A percentile compares a stretch with the other conserved stretches of the same genome.
phyloP scores from a whole-genome alignment of 2,888 invertebrate genomes.

The Thereva nobilitata region DNA sequence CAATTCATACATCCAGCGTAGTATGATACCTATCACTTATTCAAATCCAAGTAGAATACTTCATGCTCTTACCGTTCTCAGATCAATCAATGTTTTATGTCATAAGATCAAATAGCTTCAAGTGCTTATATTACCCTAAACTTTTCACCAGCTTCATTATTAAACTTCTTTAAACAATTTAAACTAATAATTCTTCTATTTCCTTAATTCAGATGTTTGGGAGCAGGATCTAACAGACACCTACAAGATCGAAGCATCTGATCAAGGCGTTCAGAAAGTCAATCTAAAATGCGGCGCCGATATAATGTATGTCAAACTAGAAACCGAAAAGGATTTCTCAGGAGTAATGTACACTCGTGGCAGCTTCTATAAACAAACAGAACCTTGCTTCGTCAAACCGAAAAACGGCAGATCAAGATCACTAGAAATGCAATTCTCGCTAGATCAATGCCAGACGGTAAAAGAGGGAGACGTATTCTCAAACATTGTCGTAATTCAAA shows the following conservation, averaged over 20 bases:
- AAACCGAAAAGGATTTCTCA: constrained; percentile 63
- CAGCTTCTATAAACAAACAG: constrained; percentile 63
- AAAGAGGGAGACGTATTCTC: constrained; percentile 63
- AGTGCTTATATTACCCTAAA: too few species aligned
- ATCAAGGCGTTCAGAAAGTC: constrained; percentile 63
- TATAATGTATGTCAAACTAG: constrained; percentile 61
- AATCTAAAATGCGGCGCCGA: constrained; percentile 63
- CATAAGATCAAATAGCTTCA: too few species aligned
- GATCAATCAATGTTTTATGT: too few species aligned
- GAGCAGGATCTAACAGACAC: constrained; percentile 62
- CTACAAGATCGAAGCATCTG: constrained; percentile 63
- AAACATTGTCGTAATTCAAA: constrained; percentile 67
- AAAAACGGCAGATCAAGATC: constrained; percentile 55
- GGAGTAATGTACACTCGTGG: constrained; percentile 68
- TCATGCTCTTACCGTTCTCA: too few species aligned
- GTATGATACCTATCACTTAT: too few species aligned
- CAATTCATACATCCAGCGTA: too few species aligned
- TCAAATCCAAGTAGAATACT: too few species aligned
- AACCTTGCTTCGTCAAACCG: constrained; percentile 64
- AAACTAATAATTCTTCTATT: background rate
- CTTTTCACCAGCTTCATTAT: background rate
- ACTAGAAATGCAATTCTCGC: constrained; percentile 62
- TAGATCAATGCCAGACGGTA: constrained; percentile 63
- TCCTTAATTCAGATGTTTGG: constrained; percentile 57
- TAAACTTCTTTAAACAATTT: background rate